Evolutionary conservation across 2,888 invertebrate genomes (phyloP).

Genomic region (Sinodicranocentrus sp.): DNA sequence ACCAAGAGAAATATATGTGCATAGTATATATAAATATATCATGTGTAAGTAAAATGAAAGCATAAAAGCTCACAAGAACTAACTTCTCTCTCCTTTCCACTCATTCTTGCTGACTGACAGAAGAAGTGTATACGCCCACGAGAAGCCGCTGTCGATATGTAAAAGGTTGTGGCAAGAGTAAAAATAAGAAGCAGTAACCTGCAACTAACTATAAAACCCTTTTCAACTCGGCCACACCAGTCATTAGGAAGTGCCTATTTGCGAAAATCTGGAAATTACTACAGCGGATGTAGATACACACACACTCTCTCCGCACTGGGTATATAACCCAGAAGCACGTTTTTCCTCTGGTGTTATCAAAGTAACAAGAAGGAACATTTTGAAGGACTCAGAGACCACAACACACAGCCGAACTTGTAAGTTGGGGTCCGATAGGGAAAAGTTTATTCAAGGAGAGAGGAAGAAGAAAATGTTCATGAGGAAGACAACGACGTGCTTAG

Average conservation of each 20-base stretch:
- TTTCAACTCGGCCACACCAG: conserved; percentile 60
- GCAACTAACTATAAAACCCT: conserved; percentile 35
- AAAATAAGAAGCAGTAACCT: conserved; percentile 16
- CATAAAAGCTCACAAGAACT: neutral
- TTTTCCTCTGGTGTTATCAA: too few species aligned
- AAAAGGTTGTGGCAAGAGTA: conserved; percentile 2
- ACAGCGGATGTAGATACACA: neutral
- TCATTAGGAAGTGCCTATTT: conserved; percentile 60
- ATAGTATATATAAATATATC: too few species aligned
- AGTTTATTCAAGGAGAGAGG: conserved; percentile 54
- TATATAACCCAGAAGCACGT: too few species aligned
- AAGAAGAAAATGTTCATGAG: conserved; percentile 37
- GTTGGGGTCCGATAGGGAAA: too few species aligned
- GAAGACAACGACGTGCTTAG: conserved; percentile 59
- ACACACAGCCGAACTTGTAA: too few species aligned
- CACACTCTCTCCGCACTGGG: too few species aligned
- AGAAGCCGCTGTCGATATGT: conserved; percentile 41
- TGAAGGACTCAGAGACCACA: too few species aligned
- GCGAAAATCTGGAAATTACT: conserved; percentile 58
- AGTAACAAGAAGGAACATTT: too few species aligned
- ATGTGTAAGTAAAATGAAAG: too few species aligned
- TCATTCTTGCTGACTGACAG: conserved; percentile 56
- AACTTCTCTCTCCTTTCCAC: neutral
- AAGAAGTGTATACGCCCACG: conserved; percentile 45
- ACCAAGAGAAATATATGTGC: too few species aligned